A percentile compares a stretch with the other conserved stretches of the same genome.
These are phyloP conservation scores for Danio jaintianensis DNA, from an alignment of 2,797 vertebrate genomes.

Conservation along the genomic window DNA sequence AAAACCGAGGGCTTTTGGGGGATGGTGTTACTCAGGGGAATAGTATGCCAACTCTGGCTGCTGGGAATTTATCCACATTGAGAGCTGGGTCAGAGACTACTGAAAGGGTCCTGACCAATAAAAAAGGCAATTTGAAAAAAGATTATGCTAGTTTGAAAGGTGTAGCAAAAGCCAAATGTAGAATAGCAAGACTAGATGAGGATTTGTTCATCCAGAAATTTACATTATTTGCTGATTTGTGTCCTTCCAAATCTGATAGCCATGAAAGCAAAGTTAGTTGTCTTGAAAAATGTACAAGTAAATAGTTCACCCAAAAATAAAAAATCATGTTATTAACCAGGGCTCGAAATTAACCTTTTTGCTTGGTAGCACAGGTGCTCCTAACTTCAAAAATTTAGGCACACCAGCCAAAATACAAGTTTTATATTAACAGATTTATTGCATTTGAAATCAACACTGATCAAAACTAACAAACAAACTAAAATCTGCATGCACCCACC, in stretches of 20 bases:
- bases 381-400: too few species aligned
- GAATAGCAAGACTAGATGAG: not conserved
- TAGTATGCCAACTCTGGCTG: conserved; percentile 33
- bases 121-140: conserved; percentile 40
- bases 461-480: too few species aligned
- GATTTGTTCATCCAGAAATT: not conserved
- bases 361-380: too few species aligned
- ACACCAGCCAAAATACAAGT: too few species aligned
- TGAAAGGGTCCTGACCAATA: conserved; percentile 38
- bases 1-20: conserved; percentile 30
- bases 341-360: too few species aligned
- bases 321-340: too few species aligned
- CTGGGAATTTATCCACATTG: conserved; percentile 51
- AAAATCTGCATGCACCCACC: too few species aligned
- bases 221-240: not conserved
- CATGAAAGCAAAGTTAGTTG: not conserved
- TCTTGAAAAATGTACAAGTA: not conserved
- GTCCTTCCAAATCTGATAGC: not conserved
- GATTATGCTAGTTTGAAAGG: conserved; percentile 37
- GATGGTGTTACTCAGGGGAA: conserved; percentile 23
- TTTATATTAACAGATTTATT: too few species aligned
- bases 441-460: too few species aligned
- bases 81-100: conserved; percentile 17
- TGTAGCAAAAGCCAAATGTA: conserved; percentile 18
- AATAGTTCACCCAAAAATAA: too few species aligned